Evolutionary conservation across 2,113 vertebrate genomes (phyloP), one percentile per base, ranked within the genome.

Genomic region (Semicossyphus pulcher): DNA sequence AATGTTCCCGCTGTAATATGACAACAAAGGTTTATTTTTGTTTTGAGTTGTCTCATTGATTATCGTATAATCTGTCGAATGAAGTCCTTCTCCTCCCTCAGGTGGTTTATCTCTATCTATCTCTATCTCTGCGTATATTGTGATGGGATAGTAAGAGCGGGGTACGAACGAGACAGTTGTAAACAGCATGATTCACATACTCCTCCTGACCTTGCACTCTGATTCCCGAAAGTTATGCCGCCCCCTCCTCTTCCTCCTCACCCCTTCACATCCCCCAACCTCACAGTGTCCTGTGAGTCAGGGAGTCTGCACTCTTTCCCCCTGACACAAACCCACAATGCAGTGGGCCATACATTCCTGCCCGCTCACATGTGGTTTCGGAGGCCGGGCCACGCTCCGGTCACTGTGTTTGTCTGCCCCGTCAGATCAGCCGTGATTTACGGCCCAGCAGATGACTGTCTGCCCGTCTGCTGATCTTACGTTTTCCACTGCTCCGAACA

Each of bases 271-370:
- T 37, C 72, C 73, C 67, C 65, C 66, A 57, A 53, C 72, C 69
- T 87, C 85, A 72, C 87, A 84, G 86, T 28, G 45, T 87, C 68
- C 78, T 80, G 84, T 89, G 89, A 92, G 77, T 91, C 90, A 88
- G 73, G 65, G 74, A 78, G 83, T 74, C 80, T 70, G 76, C 69
- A 5, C 76, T 79, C 56, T 11, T 63, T 60, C 68, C 71, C 26
- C 73, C 67, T 75, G 66, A 86, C 67, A 56, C 83, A 60, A 83
- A 81, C 72, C 88, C 87, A 81, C 82, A 81, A 39, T 70, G 78
- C 81, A 86, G 71, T 66, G 79, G 71, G 66, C 65, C 12, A 69
- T 53, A 89, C 91, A 91, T 92, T 91, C 89, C 79, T 87, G 84
- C 72, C 63, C 16, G 61, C 86, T 87, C 84, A 86, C 83, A 85